Evolutionary conservation across 2,113 vertebrate genomes (phyloP).

Genomic region (Pelvicachromis taeniatus): DNA sequence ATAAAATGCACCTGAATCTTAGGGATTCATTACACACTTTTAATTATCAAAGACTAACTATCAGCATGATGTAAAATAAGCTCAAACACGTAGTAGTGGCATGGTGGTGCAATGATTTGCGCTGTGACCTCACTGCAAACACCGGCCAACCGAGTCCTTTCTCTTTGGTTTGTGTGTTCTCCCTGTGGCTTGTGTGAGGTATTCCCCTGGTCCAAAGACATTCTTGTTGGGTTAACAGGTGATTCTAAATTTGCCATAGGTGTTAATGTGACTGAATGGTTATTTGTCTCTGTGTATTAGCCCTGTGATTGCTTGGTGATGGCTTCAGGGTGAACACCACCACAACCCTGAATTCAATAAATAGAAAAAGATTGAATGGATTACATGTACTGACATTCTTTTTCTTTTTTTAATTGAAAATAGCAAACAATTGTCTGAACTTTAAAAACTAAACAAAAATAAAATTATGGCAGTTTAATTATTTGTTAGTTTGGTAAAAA

Average conservation of each 20-base stretch:
- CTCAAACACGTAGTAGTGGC: background rate
- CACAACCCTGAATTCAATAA: background rate
- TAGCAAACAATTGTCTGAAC: too few species aligned
- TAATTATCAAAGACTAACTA: background rate
- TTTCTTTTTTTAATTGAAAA: too few species aligned
- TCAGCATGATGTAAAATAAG: background rate
- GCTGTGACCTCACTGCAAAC: background rate
- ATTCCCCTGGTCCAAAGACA: background rate
- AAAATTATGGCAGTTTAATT: too few species aligned
- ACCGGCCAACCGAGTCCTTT: rapidly evolving
- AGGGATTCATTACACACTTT: background rate
- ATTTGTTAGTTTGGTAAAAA: too few species aligned
- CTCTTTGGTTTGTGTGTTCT: background rate
- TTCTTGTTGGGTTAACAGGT: background rate
- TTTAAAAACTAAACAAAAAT: too few species aligned
- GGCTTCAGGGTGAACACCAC: background rate
- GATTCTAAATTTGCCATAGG: background rate
- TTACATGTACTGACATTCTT: background rate
- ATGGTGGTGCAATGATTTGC: background rate
- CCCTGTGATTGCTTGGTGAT: background rate
- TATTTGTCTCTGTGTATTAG: background rate
- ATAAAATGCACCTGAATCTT: background rate
- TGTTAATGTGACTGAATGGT: background rate
- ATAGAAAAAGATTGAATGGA: background rate
- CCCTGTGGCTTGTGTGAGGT: background rate